Conservation (phyloP, 2,888 invertebrate genomes). For the Drosophila histrio region DNA sequence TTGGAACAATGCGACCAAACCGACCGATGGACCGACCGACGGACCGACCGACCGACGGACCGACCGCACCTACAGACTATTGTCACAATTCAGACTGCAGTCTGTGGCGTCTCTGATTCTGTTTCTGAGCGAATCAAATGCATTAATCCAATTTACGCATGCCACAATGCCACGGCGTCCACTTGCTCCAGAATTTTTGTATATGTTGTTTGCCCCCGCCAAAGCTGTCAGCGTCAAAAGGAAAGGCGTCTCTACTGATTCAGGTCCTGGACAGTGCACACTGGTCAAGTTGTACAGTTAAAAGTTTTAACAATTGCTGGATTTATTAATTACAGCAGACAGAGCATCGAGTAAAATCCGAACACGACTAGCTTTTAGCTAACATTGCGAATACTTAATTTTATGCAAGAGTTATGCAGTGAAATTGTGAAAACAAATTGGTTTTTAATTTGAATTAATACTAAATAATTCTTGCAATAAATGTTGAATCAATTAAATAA, state of each 20-base stretch:
- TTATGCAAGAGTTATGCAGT: no score
- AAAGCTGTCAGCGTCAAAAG: constrained; percentile 59
- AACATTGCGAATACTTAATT: no score
- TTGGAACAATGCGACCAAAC: constrained; percentile 71
- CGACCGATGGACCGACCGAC: not conserved
- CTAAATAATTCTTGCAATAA: no score
- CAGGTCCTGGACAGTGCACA: no score
- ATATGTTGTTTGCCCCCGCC: constrained; percentile 52
- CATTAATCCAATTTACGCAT: constrained; percentile 82
- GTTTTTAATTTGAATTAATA: no score
- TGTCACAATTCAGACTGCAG: constrained; percentile 59
- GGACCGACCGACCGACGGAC: not conserved
- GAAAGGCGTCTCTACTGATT: constrained; percentile 18
- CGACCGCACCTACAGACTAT: constrained; percentile 67
- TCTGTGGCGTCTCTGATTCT: constrained; percentile 63
- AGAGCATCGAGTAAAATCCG: no score
- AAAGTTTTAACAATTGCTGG: no score
- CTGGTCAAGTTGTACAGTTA: no score
- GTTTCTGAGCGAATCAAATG: constrained; percentile 72
- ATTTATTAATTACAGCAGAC: no score
- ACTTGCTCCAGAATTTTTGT: constrained; percentile 68
- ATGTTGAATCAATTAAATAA: no score
- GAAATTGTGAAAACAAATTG: no score
- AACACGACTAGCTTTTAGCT: no score
- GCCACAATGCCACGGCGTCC: constrained; percentile 57